Percentiles rank a stretch among this genome's conserved stretches.
Conservation (phyloP, 2,797 vertebrate species). For the Gambusia yucatana region DNA sequence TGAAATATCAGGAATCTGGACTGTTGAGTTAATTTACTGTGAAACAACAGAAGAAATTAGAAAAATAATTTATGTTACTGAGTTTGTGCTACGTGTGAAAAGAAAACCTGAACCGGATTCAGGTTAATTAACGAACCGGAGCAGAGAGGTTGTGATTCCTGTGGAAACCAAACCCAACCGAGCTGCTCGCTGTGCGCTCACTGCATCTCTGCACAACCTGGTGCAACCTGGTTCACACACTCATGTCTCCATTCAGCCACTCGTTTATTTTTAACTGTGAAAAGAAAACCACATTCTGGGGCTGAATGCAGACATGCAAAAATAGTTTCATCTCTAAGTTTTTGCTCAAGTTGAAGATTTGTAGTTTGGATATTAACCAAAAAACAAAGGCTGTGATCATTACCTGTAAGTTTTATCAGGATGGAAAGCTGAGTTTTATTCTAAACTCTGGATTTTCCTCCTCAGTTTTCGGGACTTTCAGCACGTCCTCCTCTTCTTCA, state of each 20-base stretch:
- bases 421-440: conserved; percentile 15
- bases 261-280: conserved; percentile 65
- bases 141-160: conserved; percentile 14
- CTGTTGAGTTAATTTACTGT: background rate
- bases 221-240: no score
- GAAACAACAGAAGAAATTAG: background rate
- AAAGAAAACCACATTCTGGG: conserved; percentile 51
- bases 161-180: conserved; percentile 27
- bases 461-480: background rate
- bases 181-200: conserved; percentile 48
- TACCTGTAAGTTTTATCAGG: background rate
- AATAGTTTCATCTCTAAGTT: conserved; percentile 36
- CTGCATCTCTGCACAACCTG: conserved; percentile 33
- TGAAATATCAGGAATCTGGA: background rate
- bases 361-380: conserved; percentile 2
- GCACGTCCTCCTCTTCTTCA: conserved; percentile 63
- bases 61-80: background rate
- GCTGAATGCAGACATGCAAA: conserved; percentile 32
- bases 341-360: conserved; percentile 9
- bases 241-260: conserved; percentile 56
- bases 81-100: background rate
- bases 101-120: background rate
- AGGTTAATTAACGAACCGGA: background rate
- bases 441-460: conserved; percentile 6
- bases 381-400: conserved; percentile 26